These are phyloP conservation scores for Camponotus pennsylvanicus DNA, from an alignment of 1,140 invertebrate genomes.

Conservation along the genomic window DNA sequence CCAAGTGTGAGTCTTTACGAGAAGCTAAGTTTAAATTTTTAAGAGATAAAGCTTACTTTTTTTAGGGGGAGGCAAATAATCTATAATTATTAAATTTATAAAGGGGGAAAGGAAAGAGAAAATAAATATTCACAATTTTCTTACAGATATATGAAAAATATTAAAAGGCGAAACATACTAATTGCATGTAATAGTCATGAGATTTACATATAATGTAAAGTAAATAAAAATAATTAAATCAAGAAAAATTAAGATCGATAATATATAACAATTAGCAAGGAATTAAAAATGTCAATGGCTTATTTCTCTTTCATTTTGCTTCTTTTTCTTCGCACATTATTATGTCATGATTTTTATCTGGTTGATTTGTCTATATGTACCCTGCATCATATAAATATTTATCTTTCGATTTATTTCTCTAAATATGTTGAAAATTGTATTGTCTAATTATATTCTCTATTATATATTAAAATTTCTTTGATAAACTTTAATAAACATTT, in stretches of 20 bases:
- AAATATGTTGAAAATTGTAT: background rate
- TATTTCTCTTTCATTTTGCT: slow-evolving; percentile 40
- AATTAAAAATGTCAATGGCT: slow-evolving; percentile 44
- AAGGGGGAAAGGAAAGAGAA: background rate
- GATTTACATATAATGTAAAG: background rate
- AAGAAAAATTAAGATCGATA: slow-evolving; percentile 25
- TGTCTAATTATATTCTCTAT: background rate
- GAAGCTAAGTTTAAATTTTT: background rate
- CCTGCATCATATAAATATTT: background rate
- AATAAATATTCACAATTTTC: background rate
- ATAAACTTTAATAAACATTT: background rate
- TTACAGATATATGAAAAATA: background rate
- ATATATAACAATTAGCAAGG: slow-evolving; percentile 33
- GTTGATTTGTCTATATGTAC: background rate
- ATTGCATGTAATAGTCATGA: background rate
- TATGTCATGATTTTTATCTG: background rate
- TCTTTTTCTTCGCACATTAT: slow-evolving; percentile 16
- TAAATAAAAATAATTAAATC: background rate
- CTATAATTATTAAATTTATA: too few relatives aligned
- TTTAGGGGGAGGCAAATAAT: too few relatives aligned
- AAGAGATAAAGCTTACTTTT: too few relatives aligned
- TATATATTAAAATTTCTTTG: too few relatives aligned
- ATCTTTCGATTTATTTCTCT: background rate
- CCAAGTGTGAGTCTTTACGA: slow-evolving; percentile 36
- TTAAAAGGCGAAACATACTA: background rate